Evolutionary conservation across 2,113 vertebrate genomes (phyloP).

Genomic region (Gopherus flavomarginatus): DNA sequence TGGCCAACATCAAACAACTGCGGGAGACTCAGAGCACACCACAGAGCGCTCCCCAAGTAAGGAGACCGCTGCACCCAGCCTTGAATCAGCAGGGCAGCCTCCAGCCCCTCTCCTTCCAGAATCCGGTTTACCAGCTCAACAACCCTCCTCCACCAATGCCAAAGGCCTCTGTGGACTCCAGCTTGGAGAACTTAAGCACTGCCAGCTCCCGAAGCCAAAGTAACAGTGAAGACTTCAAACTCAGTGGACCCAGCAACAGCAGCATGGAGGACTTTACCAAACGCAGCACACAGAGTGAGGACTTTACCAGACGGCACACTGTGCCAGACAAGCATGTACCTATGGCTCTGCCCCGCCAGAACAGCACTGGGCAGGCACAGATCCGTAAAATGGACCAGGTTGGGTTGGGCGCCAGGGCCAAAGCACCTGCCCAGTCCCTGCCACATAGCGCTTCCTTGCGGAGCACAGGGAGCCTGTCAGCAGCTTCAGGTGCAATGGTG

Average conservation of each 20-base stretch:
- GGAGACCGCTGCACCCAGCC: constrained; percentile 87
- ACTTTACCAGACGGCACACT: constrained; percentile 74
- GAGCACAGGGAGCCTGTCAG: constrained; percentile 86
- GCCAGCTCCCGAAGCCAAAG: constrained; percentile 91
- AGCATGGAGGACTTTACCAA: constrained; percentile 89
- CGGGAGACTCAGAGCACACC: constrained; percentile 84
- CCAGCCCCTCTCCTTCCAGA: constrained; percentile 95
- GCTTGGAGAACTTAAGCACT: constrained; percentile 93
- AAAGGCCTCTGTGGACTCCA: constrained; percentile 87
- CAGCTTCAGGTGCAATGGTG: constrained; percentile 74
- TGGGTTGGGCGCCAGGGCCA: constrained; percentile 81
- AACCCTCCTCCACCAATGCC: constrained; percentile 78
- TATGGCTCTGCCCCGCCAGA: constrained; percentile 87
- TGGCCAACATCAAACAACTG: constrained; percentile 81
- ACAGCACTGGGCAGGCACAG: constrained; percentile 87
- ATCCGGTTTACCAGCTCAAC: constrained; percentile 95
- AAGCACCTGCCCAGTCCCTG: constrained; percentile 75
- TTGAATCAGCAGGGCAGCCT: constrained; percentile 89
- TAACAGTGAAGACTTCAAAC: constrained; percentile 88
- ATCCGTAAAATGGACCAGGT: constrained; percentile 88
- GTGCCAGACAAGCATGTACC: constrained; percentile 78
- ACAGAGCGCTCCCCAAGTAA: constrained; percentile 92
- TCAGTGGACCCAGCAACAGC: constrained; percentile 86
- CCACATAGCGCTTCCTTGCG: constrained; percentile 85
- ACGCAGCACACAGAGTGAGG: constrained; percentile 86